Evolutionary conservation across 23 tunicate genomes (phyloP).

Genomic region (Ciona savignyi): DNA sequence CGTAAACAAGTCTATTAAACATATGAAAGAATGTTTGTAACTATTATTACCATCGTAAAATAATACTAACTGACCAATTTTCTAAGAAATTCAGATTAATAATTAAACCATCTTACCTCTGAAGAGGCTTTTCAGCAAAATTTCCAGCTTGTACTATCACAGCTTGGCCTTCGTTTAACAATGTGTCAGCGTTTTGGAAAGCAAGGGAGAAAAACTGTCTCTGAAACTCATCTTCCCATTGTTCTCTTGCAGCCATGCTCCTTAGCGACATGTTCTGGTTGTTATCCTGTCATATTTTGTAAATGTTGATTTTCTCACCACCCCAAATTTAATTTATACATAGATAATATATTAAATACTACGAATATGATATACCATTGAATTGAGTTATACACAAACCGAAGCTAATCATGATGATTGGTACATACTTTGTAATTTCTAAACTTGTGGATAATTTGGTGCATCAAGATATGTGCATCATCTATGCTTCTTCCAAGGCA

Average conservation of each 20-base stretch:
- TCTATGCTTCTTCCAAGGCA: slow-evolving; percentile 33
- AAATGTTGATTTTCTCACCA: too few relatives aligned
- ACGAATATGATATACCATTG: too few relatives aligned
- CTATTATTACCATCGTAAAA: not conserved
- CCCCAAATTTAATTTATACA: too few relatives aligned
- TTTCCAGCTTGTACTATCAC: slow-evolving; percentile 27
- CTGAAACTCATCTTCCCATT: slow-evolving; percentile 54
- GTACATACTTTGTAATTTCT: too few relatives aligned
- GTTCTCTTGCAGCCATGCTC: slow-evolving; percentile 18
- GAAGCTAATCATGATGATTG: too few relatives aligned
- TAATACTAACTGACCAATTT: too few relatives aligned
- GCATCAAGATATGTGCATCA: slow-evolving; percentile 30
- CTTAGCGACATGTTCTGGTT: too few relatives aligned
- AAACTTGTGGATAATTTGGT: slow-evolving; percentile 13
- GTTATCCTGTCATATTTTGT: too few relatives aligned
- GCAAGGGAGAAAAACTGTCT: slow-evolving; percentile 24
- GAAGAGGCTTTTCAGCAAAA: slow-evolving; percentile 27
- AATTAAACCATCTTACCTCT: too few relatives aligned
- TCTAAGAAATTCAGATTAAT: too few relatives aligned
- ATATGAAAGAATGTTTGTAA: not conserved
- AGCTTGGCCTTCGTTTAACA: slow-evolving; percentile 15
- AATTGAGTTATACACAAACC: too few relatives aligned
- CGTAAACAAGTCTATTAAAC: slow-evolving; percentile 37
- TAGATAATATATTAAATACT: too few relatives aligned
- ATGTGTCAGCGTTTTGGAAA: slow-evolving; percentile 22